Evolutionary conservation across 2,888 invertebrate species (phyloP).

Genomic region (Phengaris alcon): DNA sequence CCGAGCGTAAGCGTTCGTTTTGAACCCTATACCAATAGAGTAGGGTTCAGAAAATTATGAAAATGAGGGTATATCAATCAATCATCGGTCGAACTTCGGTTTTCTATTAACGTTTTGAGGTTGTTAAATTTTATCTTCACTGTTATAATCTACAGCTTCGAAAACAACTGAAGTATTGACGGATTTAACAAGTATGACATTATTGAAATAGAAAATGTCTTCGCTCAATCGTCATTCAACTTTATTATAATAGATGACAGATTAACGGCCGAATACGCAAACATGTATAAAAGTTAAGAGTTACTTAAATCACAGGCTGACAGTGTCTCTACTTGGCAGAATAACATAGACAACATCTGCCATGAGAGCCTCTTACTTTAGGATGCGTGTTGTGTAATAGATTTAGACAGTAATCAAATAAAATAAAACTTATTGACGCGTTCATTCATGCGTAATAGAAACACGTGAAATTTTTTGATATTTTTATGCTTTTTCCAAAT

Average conservation of each 20-base stretch:
- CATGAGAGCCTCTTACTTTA: too few species aligned
- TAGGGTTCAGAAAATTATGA: constrained; percentile 40
- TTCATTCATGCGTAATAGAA: too few species aligned
- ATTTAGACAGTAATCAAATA: too few species aligned
- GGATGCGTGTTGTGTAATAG: too few species aligned
- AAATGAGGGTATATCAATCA: constrained; percentile 49
- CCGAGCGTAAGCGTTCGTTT: neutral
- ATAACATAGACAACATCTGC: too few species aligned
- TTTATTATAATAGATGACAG: neutral
- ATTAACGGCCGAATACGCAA: too few species aligned
- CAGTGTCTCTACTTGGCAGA: too few species aligned
- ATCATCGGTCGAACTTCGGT: constrained; percentile 64
- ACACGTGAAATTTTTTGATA: too few species aligned
- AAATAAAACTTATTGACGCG: too few species aligned
- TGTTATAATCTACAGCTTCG: neutral
- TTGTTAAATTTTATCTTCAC: constrained; percentile 24
- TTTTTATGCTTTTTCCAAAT: too few species aligned
- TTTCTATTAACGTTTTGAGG: constrained; percentile 59
- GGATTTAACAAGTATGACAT: neutral
- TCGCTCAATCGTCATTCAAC: neutral
- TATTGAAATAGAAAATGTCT: neutral
- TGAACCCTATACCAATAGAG: constrained; percentile 2
- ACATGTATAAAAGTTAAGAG: too few species aligned
- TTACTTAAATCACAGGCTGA: too few species aligned
- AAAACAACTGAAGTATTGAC: neutral